Conservation (phyloP, 2,797 vertebrate genomes). For the Neostethus bicornis region DNA sequence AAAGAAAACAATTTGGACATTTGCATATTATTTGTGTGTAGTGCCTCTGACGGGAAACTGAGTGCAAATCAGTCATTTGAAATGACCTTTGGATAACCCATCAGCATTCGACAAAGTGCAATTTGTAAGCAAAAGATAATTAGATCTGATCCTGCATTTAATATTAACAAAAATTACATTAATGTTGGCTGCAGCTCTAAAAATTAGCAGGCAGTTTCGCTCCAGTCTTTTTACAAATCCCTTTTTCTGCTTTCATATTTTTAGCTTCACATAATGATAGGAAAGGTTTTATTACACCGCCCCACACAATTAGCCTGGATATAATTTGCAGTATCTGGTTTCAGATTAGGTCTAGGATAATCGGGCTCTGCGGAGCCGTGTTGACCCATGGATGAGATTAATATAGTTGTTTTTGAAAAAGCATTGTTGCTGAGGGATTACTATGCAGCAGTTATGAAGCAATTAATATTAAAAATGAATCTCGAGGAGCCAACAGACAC, state of each 20-base stretch:
- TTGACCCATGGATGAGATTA: background rate
- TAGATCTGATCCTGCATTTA: background rate
- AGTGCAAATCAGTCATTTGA: conserved; percentile 6
- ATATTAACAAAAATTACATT: background rate
- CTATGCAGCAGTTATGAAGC: conserved; percentile 20
- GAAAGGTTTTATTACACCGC: background rate
- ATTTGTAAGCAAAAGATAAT: background rate
- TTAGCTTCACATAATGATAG: background rate
- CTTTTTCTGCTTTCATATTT: background rate
- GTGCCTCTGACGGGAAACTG: too few species aligned
- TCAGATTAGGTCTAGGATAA: background rate
- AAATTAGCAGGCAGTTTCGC: conserved; percentile 1
- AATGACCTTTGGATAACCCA: background rate
- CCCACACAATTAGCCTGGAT: background rate
- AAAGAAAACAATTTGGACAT: background rate
- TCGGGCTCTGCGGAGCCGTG: background rate
- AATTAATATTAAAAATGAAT: conserved; percentile 23
- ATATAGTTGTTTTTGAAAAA: background rate
- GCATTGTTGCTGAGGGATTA: conserved; percentile 3
- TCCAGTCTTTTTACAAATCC: background rate
- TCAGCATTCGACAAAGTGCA: conserved; percentile 3
- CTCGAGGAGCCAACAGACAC: conserved; percentile 22
- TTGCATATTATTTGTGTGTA: background rate
- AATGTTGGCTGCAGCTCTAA: background rate
- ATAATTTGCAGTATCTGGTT: conserved; percentile 8